Base-by-base conservation (phyloP, 1,140 invertebrate genomes). In the Chrysoperla carnea region DNA sequence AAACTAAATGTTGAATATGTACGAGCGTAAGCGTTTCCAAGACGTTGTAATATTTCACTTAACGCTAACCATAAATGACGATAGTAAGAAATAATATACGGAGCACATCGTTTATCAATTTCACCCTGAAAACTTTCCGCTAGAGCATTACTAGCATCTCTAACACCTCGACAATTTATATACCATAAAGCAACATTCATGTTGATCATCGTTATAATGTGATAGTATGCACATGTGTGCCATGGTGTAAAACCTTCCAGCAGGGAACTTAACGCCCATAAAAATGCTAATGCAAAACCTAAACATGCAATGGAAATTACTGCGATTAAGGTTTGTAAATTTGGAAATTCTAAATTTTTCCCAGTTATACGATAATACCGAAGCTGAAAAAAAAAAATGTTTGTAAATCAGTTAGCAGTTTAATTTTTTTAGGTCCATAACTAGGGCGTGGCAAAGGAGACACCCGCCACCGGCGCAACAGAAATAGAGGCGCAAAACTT, bases 171-270 rank as follows among this genome's bases (percentile, higher is more conserved):
- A 48, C 70, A 74, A 50, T 74, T 75, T 15, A 75, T 74, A 48
- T 72, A 74, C 72, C 72, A 74, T 6, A 75, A 58, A 4, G 73
- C 70, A 42, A 69, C 72, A 47, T 73, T 73, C 71, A 74, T 74
- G 45, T 75, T 74, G 36, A 74, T 70, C 69, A 73, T 75, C 1
- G 64, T 73, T 17, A 74, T 70, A 28, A 75, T 73, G 45, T 75
- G 73, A 43, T 66, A 69, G 47, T 75, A 75, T 0, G 70, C 73
- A 6, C 59, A 58, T 0, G 70, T 74, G 45, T 75, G 72, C 45
- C 66, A 66, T n/a, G 74, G 44, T 13, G 66, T 60, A 49, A 73
- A 75, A 1, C 71, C 72, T 38, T 73, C 71, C 41, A 74, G 46
- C 9, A 75, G 51, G 7, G 64, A 66, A 42, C 64, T 69, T 6